A percentile compares a stretch with the other conserved stretches of the same genome.
phyloP scores from a whole-genome alignment of 1,140 invertebrate genomes.

The Thaumatotibia leucotreta region DNA sequence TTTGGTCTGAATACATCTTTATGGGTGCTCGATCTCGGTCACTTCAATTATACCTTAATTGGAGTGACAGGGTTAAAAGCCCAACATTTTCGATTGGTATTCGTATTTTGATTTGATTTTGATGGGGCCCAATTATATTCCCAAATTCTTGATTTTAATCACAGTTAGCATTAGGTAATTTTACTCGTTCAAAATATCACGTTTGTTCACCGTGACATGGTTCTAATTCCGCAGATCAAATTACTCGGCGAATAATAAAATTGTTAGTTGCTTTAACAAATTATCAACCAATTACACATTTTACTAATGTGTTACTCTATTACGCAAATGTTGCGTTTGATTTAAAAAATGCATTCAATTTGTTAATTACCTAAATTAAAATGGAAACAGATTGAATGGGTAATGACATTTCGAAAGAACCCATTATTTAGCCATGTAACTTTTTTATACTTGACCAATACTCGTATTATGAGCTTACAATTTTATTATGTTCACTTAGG shows the following conservation, averaged over 20 bases:
- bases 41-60: too few relatives aligned
- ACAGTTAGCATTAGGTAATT: too few relatives aligned
- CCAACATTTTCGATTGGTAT: too few relatives aligned
- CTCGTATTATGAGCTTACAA: neutral
- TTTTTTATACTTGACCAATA: neutral
- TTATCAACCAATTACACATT: neutral
- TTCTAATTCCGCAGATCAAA: neutral
- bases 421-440: neutral
- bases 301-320: neutral
- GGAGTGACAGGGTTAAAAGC: too few relatives aligned
- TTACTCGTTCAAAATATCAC: too few relatives aligned
- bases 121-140: too few relatives aligned
- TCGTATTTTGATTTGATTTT: too few relatives aligned
- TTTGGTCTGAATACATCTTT: too few relatives aligned
- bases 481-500: too few relatives aligned
- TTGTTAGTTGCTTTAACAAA: neutral
- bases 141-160: too few relatives aligned
- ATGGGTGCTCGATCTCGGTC: too few relatives aligned
- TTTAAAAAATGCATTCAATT: neutral
- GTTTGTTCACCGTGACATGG: neutral
- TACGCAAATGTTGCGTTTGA: neutral
- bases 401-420: neutral
- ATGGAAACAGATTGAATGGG: neutral
- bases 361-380: too few relatives aligned
- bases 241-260: neutral